Evolutionary conservation across 2,888 invertebrate genomes (phyloP).

Genomic region (Harpalus rufipes): DNA sequence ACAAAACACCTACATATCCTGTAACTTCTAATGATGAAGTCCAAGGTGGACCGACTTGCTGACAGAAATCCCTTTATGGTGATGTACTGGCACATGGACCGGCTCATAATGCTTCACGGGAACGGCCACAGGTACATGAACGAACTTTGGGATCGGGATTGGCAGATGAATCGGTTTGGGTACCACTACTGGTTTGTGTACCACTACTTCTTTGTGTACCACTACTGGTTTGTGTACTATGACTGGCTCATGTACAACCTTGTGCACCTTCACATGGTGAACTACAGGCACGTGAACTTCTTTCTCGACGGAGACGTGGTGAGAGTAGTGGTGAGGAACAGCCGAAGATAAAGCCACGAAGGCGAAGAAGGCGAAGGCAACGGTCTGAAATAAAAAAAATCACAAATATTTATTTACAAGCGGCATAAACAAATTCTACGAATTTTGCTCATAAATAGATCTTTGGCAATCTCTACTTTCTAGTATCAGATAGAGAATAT

Average conservation of each 20-base stretch:
- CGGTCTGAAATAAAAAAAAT: background rate
- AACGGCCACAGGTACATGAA: background rate
- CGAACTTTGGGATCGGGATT: background rate
- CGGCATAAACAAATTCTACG: too few relatives aligned
- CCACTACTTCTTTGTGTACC: constrained; percentile 1
- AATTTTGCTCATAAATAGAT: too few relatives aligned
- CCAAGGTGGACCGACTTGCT: background rate
- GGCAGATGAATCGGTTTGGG: background rate
- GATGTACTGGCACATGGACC: background rate
- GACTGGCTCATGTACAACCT: background rate
- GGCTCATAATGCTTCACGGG: background rate
- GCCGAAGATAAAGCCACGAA: background rate
- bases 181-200: constrained; percentile 5
- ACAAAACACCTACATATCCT: background rate
- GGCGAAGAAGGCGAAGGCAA: background rate
- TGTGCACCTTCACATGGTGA: background rate
- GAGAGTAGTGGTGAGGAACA: background rate
- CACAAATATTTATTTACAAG: too few relatives aligned
- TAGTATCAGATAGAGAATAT: too few relatives aligned
- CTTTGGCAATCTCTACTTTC: too few relatives aligned
- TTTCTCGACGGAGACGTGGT: background rate
- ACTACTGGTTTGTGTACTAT: constrained; percentile 4
- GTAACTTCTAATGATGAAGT: background rate
- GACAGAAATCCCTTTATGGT: background rate
- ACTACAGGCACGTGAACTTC: background rate